Conservation (phyloP, 2,888 invertebrate genomes). For the Podotricha telesiphe region DNA sequence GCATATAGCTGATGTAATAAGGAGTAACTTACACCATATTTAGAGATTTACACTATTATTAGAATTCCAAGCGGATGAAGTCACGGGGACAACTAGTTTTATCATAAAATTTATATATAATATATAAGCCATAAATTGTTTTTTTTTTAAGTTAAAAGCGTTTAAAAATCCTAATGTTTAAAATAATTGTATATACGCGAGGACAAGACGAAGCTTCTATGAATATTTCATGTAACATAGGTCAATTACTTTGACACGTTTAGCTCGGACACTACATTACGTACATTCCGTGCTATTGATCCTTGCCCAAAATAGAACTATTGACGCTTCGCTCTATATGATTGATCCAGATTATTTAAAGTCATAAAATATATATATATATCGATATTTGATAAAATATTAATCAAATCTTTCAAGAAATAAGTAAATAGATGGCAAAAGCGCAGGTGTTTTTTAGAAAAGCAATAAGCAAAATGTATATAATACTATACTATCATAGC, state of each 20-base stretch:
- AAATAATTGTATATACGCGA: background rate
- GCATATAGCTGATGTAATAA: too few relatives aligned
- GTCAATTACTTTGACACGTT: conserved; percentile 46
- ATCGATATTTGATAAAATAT: too few relatives aligned
- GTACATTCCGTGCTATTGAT: conserved; percentile 75
- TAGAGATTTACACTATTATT: too few relatives aligned
- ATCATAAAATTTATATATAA: too few relatives aligned
- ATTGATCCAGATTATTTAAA: background rate
- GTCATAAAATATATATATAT: background rate
- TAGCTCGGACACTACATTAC: conserved; percentile 44
- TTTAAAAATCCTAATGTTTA: background rate
- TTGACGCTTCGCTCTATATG: conserved; percentile 38
- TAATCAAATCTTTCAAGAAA: background rate
- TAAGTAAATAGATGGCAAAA: background rate
- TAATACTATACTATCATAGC: background rate
- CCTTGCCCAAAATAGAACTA: conserved; percentile 54
- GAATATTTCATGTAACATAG: conserved; percentile 36
- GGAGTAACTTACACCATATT: too few relatives aligned
- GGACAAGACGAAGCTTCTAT: background rate
- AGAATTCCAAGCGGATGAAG: too few relatives aligned
- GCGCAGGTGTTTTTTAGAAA: background rate
- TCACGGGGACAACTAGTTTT: too few relatives aligned
- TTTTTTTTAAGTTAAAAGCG: too few relatives aligned
- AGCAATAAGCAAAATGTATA: too few relatives aligned
- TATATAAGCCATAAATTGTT: too few relatives aligned